These are phyloP conservation scores for Noctua pronuba DNA, from an alignment of 2,888 invertebrate genomes.

Conservation along the genomic window DNA sequence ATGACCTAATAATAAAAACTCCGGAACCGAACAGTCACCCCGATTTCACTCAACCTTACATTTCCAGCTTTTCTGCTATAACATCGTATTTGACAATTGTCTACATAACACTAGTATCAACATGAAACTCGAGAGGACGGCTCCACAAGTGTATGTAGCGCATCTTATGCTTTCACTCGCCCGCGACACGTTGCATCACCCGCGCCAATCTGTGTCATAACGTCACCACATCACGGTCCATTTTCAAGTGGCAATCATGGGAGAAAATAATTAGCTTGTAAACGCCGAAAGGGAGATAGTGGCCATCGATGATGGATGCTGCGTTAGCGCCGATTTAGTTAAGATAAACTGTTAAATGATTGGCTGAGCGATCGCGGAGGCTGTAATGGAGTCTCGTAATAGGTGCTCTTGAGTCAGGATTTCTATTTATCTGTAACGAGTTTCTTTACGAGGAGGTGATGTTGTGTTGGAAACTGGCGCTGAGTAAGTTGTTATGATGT, in stretches of 20 bases:
- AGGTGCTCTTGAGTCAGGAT: constrained; percentile 31
- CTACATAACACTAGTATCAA: constrained; percentile 5
- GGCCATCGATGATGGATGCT: constrained; percentile 57
- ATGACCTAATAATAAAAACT: background rate
- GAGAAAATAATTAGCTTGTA: constrained; percentile 66
- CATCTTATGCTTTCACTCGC: constrained; percentile 58
- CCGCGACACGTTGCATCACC: constrained; percentile 43
- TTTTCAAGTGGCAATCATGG: constrained; percentile 41
- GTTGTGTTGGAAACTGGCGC: background rate
- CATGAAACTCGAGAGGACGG: constrained; percentile 32
- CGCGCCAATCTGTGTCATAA: constrained; percentile 51
- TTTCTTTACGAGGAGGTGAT: constrained; percentile 28
- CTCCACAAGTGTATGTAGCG: constrained; percentile 51
- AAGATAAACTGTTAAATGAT: constrained; percentile 54
- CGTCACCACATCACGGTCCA: constrained; percentile 19
- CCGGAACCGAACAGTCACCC: too few relatives aligned
- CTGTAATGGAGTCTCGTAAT: constrained; percentile 54
- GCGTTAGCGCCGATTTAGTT: constrained; percentile 35
- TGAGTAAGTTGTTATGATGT: background rate
- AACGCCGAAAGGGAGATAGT: constrained; percentile 62
- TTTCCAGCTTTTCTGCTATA: background rate
- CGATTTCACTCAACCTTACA: background rate
- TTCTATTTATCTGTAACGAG: constrained; percentile 48
- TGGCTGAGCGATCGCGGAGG: constrained; percentile 22
- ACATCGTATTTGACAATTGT: background rate